phyloP scores from a whole-genome alignment of 2,888 invertebrate species.

The Aphrophora alni region DNA sequence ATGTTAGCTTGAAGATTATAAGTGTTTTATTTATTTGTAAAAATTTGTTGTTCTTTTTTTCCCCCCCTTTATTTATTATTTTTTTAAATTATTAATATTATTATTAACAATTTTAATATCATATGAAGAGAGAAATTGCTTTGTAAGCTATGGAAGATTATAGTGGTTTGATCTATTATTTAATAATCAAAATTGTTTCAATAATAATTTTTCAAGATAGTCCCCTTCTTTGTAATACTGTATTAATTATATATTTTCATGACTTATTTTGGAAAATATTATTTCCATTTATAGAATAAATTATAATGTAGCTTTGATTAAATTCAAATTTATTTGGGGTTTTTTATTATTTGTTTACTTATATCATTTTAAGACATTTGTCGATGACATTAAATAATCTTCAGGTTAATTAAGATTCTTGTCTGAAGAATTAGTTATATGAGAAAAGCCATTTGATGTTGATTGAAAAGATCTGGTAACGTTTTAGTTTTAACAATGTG shows the following conservation, averaged over 20 bases:
- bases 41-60: constrained; percentile 21
- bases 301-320: neutral
- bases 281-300: neutral
- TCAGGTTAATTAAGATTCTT: constrained; percentile 33
- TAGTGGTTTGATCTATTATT: neutral
- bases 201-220: neutral
- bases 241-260: too few species aligned
- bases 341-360: neutral
- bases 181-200: neutral
- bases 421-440: neutral
- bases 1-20: constrained; percentile 41
- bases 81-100: constrained; percentile 27
- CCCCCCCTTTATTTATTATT: constrained; percentile 35
- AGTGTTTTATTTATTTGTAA: constrained; percentile 9
- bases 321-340: neutral
- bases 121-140: constrained; percentile 18
- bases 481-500: constrained; percentile 12
- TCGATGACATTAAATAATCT: constrained; percentile 24
- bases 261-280: too few species aligned
- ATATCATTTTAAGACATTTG: neutral
- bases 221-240: neutral
- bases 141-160: constrained; percentile 21
- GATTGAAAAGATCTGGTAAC: neutral
- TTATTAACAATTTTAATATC: constrained; percentile 29
- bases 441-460: neutral